Base-by-base conservation (phyloP, 2,888 invertebrate species). In the Eilema sororculum region DNA sequence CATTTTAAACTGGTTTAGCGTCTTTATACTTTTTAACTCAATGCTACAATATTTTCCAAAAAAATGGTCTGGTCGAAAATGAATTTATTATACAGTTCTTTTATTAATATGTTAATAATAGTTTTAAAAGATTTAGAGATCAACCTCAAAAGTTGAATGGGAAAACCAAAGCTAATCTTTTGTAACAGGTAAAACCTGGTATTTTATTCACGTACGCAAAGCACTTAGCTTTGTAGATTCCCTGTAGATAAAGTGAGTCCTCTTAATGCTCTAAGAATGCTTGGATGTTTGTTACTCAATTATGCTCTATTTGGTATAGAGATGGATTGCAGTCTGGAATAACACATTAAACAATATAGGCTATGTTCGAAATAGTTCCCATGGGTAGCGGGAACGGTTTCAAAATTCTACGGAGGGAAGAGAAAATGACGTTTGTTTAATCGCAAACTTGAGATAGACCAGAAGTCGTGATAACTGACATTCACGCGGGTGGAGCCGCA, bases 201-300 rank as follows among this genome's bases (percentile, higher is more conserved):
- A 52, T 52, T n/a, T n/a, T 52, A 52, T 8, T 52, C 52, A 52
- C n/a, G 52, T 52, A 52, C 52, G n/a, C 52, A n/a, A n/a, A 52
- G 9, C n/a, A n/a, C n/a, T n/a, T n/a, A n/a, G 52, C n/a, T 52
- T n/a, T 52, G 1, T n/a, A 52, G 52, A n/a, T n/a, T 52, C 52
- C 52, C 52, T 52, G 0, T 2, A 52, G 52, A 52, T n/a, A n/a
- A n/a, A 52, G 52, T 52, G 9, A 52, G n/a, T 9, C 16, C 8
- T 28, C 28, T 28, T 6, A 16, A 46, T 16, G 6, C 6, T 20
- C n/a, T n/a, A n/a, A n/a, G n/a, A 20, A 20, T 28, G 28, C 5
- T 28, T 33, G 8, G 5, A 33, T 33, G 30, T 33, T 33, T 33
- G 30, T 33, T 33, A 33, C 8, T 33, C 30, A 33, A 33, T 33